Evolutionary conservation across 2,888 invertebrate species (phyloP).

Genomic region (Drosophila tanythrix): DNA sequence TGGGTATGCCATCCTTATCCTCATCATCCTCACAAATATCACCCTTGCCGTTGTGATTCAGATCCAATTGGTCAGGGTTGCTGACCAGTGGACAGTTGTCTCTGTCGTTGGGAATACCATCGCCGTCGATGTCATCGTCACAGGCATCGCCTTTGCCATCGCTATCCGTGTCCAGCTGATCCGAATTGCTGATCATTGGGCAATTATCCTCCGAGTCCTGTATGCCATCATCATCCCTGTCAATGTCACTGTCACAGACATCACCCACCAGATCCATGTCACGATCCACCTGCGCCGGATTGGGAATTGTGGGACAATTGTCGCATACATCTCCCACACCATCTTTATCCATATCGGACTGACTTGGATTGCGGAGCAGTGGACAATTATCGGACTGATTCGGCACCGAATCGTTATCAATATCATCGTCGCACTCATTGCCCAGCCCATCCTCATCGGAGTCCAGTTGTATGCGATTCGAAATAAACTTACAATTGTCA

Average conservation of each 20-base stretch:
- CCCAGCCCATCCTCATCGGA: constrained; percentile 93
- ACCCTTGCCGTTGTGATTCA: constrained; percentile 90
- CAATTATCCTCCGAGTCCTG: constrained; percentile 96
- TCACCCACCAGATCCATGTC: constrained; percentile 95
- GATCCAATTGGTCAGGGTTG: constrained; percentile 92
- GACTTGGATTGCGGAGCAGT: constrained; percentile 89
- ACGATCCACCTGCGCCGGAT: constrained; percentile 91
- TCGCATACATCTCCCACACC: constrained; percentile 95
- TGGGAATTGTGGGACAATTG: constrained; percentile 92
- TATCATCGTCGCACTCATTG: constrained; percentile 95
- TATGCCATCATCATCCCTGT: constrained; percentile 92
- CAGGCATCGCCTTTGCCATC: constrained; percentile 93
- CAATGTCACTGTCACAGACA: constrained; percentile 94
- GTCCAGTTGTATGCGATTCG: constrained; percentile 93
- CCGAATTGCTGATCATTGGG: constrained; percentile 92
- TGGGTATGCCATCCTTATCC: constrained; percentile 92
- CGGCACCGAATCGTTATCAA: constrained; percentile 93
- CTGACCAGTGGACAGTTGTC: constrained; percentile 93
- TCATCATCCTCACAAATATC: constrained; percentile 94
- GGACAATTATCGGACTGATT: constrained; percentile 92
- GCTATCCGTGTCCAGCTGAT: constrained; percentile 93
- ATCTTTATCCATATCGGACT: constrained; percentile 94
- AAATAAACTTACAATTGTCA: constrained; percentile 94
- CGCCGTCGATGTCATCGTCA: constrained; percentile 95
- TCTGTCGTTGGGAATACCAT: constrained; percentile 89